phyloP scores from a whole-genome alignment of 1,140 invertebrate genomes.

The Drosophila littoralis region DNA sequence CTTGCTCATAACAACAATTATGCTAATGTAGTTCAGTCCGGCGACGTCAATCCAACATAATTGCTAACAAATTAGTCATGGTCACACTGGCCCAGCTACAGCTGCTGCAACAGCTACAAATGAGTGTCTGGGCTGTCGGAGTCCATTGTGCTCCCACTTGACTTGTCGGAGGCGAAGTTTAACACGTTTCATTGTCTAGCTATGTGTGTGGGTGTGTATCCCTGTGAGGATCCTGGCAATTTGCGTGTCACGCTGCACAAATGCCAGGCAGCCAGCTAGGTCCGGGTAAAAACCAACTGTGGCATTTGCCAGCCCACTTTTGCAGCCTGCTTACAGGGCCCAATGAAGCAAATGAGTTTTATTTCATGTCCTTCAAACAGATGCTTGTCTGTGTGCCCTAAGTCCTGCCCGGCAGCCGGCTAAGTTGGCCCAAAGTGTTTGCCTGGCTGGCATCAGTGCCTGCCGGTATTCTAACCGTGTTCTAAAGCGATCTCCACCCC shows the following conservation, averaged over 20 bases:
- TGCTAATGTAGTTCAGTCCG: conserved; percentile 74
- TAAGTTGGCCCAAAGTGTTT: conserved; percentile 43
- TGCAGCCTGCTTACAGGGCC: conserved; percentile 16
- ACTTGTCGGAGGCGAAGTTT: conserved; percentile 54
- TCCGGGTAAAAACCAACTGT: conserved; percentile 65
- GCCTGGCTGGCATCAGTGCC: conserved; percentile 53
- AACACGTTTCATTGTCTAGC: conserved; percentile 53
- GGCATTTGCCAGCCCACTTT: conserved; percentile 38
- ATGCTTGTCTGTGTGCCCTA: conserved; percentile 17
- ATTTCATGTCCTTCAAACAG: conserved; percentile 64
- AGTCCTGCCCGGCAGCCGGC: conserved; percentile 21
- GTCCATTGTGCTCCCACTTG: conserved; percentile 48
- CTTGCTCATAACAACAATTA: conserved; percentile 75
- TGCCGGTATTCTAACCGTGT: conserved; percentile 22
- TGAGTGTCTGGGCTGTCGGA: conserved; percentile 31
- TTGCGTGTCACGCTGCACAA: conserved; percentile 72
- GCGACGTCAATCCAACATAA: conserved; percentile 73
- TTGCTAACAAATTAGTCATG: conserved; percentile 80
- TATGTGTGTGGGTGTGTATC: conserved; percentile 29
- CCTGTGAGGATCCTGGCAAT: conserved; percentile 63
- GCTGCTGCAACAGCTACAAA: conserved; percentile 28
- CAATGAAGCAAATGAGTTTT: conserved; percentile 70
- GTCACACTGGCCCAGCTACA: conserved; percentile 56
- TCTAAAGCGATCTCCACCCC: conserved; percentile 9
- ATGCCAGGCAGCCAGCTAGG: conserved; percentile 33